Conservation (phyloP, 1,140 invertebrate genomes). For the Drosophila lacteicornis region DNA sequence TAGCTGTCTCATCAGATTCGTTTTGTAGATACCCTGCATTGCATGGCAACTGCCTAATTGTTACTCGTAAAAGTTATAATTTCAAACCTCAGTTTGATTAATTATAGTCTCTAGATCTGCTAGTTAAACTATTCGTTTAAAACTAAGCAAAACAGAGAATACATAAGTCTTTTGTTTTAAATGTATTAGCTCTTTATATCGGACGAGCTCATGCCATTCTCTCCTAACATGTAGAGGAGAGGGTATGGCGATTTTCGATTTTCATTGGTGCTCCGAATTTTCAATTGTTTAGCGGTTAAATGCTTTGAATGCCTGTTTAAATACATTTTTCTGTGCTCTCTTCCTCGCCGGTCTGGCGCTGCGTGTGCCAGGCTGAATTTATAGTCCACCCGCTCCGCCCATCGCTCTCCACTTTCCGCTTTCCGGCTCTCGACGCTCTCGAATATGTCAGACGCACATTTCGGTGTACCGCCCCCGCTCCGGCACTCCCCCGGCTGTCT, state of each 20-base stretch:
- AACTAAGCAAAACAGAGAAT: too few species aligned
- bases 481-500: conserved; percentile 32
- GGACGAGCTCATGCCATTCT: background rate
- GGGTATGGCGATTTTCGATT: conserved; percentile 9
- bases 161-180: too few species aligned
- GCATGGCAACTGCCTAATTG: background rate
- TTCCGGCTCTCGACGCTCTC: conserved; percentile 32
- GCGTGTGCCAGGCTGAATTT: conserved; percentile 39
- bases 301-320: conserved; percentile 54
- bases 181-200: background rate
- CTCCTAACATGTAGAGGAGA: background rate
- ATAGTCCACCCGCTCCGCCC: conserved; percentile 20
- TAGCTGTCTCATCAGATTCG: conserved; percentile 21
- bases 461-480: conserved; percentile 14
- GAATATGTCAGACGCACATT: conserved; percentile 69
- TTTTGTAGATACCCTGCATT: conserved; percentile 9
- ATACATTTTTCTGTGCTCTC: conserved; percentile 25
- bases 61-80: background rate
- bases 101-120: background rate
- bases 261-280: conserved; percentile 39
- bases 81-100: too few species aligned
- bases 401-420: conserved; percentile 26
- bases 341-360: conserved; percentile 11
- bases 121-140: too few species aligned
- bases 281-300: conserved; percentile 76